Conservation (phyloP, 2,888 invertebrate genomes). For the Lasioglossum oenotherae region DNA sequence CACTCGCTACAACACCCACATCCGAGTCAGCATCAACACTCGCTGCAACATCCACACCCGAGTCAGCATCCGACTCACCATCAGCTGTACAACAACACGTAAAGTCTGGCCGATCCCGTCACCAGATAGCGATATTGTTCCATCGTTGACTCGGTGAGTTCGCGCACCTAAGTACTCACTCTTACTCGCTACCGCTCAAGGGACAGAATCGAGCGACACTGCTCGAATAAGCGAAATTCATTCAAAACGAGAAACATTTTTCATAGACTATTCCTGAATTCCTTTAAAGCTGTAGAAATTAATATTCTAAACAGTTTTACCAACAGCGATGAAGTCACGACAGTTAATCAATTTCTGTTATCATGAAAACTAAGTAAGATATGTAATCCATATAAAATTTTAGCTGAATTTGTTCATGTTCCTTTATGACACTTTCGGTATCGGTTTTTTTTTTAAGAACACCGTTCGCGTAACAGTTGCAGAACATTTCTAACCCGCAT, state of each 20-base stretch:
- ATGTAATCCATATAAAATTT: not conserved
- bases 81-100: slow-evolving; percentile 83
- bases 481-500: not conserved
- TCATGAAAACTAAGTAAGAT: not conserved
- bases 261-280: not conserved
- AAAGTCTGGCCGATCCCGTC: slow-evolving; percentile 64
- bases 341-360: no score
- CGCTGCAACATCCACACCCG: slow-evolving; percentile 79
- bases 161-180: not conserved
- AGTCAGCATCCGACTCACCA: slow-evolving; percentile 81
- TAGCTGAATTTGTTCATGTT: not conserved
- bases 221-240: not conserved
- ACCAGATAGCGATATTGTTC: slow-evolving; percentile 56
- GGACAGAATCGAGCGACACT: not conserved
- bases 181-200: no score
- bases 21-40: slow-evolving; percentile 79
- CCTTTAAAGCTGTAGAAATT: not conserved
- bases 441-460: not conserved
- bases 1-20: slow-evolving; percentile 80
- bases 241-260: not conserved
- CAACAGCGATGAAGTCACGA: no score
- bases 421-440: not conserved
- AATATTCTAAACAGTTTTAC: no score
- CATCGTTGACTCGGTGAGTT: slow-evolving; percentile 57
- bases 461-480: not conserved